A percentile compares a stretch with the other conserved stretches of the same genome.
Evolutionary conservation across 2,113 vertebrate species (phyloP).

Genomic region (Sterna hirundo): DNA sequence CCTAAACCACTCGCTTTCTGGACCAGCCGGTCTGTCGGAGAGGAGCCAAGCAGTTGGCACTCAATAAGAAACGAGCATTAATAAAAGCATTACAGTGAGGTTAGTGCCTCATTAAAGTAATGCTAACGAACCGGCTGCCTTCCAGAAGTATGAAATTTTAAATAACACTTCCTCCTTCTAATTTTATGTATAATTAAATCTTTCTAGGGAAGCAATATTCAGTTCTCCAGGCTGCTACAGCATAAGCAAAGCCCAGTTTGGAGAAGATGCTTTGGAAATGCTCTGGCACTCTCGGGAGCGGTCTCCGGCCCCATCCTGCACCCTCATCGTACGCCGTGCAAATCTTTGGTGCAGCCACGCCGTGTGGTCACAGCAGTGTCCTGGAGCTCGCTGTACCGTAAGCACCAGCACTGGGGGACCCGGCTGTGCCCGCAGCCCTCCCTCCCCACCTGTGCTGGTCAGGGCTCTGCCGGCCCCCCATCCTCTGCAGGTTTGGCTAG

Average conservation of each 20-base stretch:
- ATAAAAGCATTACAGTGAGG: slow-evolving; percentile 56
- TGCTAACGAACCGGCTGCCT: slow-evolving; percentile 59
- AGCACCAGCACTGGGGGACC: not conserved
- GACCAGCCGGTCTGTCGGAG: slow-evolving; percentile 46
- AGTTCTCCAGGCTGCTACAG: not conserved
- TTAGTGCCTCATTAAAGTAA: slow-evolving; percentile 64
- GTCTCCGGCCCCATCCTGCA: not conserved
- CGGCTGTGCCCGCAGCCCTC: not conserved
- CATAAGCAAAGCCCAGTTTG: not conserved
- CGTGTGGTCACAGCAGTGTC: fast-evolving
- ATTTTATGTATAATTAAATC: slow-evolving; percentile 51
- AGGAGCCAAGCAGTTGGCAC: slow-evolving; percentile 58
- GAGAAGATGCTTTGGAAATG: not conserved
- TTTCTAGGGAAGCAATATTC: not conserved
- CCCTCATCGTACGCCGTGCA: fast-evolving
- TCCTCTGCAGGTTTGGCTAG: not conserved
- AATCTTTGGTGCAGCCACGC: not conserved
- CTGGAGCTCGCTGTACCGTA: fast-evolving
- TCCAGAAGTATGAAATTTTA: slow-evolving; percentile 33
- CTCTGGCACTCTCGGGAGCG: not conserved
- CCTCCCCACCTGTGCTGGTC: not conserved
- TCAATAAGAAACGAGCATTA: slow-evolving; percentile 6
- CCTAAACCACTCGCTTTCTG: slow-evolving; percentile 15
- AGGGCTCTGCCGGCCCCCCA: not conserved
- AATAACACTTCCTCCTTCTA: slow-evolving; percentile 49